These are phyloP conservation scores for Oceanites oceanicus DNA, from an alignment of 2,113 vertebrate species.

Conservation along the genomic window DNA sequence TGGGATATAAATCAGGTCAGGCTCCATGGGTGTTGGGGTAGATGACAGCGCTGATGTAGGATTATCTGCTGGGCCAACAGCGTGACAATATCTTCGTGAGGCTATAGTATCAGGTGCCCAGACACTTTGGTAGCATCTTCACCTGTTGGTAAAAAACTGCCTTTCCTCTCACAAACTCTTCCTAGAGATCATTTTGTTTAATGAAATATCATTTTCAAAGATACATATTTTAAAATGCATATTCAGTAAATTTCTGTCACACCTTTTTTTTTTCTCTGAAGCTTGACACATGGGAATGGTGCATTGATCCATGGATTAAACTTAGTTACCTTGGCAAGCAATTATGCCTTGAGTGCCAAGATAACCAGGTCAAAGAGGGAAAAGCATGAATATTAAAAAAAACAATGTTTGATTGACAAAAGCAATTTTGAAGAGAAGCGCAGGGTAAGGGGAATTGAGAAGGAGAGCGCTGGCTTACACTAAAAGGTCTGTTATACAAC, in stretches of 20 bases:
- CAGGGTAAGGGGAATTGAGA: not conserved
- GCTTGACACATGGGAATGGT: not conserved
- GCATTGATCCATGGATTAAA: slow-evolving; percentile 32
- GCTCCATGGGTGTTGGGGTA: not conserved
- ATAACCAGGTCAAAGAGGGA: slow-evolving; percentile 46
- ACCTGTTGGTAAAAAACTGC: not conserved
- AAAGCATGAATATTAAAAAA: slow-evolving; percentile 36
- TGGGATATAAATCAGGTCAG: not conserved
- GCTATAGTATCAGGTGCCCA: not conserved
- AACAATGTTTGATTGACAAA: slow-evolving; percentile 52
- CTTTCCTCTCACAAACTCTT: not conserved
- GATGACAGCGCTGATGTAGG: not conserved
- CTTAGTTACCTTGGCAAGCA: slow-evolving; percentile 62
- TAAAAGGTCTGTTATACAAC: not conserved
- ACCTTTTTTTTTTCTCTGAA: slow-evolving; percentile 4
- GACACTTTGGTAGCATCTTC: not conserved
- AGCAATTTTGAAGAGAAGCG: slow-evolving; percentile 38
- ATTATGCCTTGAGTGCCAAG: slow-evolving; percentile 31
- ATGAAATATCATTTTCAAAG: not conserved
- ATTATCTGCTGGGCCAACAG: not conserved
- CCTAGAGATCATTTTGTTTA: not conserved
- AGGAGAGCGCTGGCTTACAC: not conserved
- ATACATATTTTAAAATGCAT: not conserved
- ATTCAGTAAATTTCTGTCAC: not conserved
- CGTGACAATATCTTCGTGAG: not conserved